Percentiles rank a stretch among this genome's conserved stretches.
Conservation (phyloP, 2,113 vertebrate genomes). For the Myotis brandtii region DNA sequence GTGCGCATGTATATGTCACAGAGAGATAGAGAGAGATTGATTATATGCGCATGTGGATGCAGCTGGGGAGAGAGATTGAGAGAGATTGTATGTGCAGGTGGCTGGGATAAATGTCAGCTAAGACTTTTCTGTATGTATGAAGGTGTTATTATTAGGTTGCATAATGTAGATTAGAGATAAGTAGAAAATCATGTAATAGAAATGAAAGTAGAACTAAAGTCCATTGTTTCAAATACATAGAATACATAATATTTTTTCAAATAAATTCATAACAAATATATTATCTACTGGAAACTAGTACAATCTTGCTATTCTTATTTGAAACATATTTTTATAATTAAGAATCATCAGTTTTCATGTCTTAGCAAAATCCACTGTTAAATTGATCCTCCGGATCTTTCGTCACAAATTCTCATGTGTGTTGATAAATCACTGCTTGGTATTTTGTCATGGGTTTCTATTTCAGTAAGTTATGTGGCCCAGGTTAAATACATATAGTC, state of each 20-base stretch:
- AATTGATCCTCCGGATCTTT: constrained; percentile 53
- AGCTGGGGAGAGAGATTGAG: not conserved
- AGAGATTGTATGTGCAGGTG: not conserved
- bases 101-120: not conserved
- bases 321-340: constrained; percentile 59
- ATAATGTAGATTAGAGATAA: not conserved
- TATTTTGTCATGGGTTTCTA: constrained; percentile 64
- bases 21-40: not conserved
- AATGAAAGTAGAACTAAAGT: constrained; percentile 55
- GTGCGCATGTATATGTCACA: not conserved
- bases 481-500: constrained; percentile 52
- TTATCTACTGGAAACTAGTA: not conserved
- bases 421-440: constrained; percentile 63
- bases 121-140: not conserved
- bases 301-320: constrained; percentile 4
- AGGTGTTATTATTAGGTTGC: not conserved
- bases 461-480: constrained; percentile 73
- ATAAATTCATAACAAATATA: constrained; percentile 8
- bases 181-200: not conserved
- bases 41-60: not conserved
- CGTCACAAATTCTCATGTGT: not conserved
- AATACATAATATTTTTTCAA: constrained; percentile 18
- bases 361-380: constrained; percentile 44
- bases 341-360: constrained; percentile 37
- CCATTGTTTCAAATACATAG: constrained; percentile 5